These are phyloP conservation scores for Wasmannia auropunctata DNA, from an alignment of 1,140 invertebrate species.

Conservation along the genomic window DNA sequence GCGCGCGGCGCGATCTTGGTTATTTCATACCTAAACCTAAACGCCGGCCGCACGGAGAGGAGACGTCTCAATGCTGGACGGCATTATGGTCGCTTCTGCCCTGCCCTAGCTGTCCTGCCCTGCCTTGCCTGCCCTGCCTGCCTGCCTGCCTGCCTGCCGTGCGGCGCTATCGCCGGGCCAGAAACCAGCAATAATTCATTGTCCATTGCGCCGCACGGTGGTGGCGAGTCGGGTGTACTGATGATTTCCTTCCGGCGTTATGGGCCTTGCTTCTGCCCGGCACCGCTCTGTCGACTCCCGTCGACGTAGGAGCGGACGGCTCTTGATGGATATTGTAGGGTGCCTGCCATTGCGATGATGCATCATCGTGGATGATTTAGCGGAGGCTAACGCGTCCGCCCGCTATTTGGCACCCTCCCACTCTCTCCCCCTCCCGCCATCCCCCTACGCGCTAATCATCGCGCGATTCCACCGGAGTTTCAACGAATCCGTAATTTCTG, in stretches of 20 bases:
- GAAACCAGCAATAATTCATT: slow-evolving; percentile 80
- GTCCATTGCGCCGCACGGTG: slow-evolving; percentile 75
- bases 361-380: slow-evolving; percentile 58
- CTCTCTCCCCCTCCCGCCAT: no score
- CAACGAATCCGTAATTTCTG: slow-evolving; percentile 30
- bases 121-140: slow-evolving; percentile 52
- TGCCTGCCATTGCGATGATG: slow-evolving; percentile 60
- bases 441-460: slow-evolving; percentile 23
- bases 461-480: not conserved
- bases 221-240: slow-evolving; percentile 75
- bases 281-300: slow-evolving; percentile 47
- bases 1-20: slow-evolving; percentile 70
- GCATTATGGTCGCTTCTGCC: slow-evolving; percentile 70
- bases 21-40: slow-evolving; percentile 70
- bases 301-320: slow-evolving; percentile 66
- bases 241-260: slow-evolving; percentile 80
- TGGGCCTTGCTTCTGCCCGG: slow-evolving; percentile 52
- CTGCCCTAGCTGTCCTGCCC: no score
- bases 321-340: slow-evolving; percentile 75
- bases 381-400: slow-evolving; percentile 40
- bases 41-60: slow-evolving; percentile 65
- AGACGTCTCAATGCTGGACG: slow-evolving; percentile 73
- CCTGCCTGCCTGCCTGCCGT: slow-evolving; percentile 65
- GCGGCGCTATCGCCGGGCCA: slow-evolving; percentile 72
- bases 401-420: slow-evolving; percentile 42